Base-by-base conservation (phyloP, 2,797 vertebrate species). In the Crocodylus rhombifer region DNA sequence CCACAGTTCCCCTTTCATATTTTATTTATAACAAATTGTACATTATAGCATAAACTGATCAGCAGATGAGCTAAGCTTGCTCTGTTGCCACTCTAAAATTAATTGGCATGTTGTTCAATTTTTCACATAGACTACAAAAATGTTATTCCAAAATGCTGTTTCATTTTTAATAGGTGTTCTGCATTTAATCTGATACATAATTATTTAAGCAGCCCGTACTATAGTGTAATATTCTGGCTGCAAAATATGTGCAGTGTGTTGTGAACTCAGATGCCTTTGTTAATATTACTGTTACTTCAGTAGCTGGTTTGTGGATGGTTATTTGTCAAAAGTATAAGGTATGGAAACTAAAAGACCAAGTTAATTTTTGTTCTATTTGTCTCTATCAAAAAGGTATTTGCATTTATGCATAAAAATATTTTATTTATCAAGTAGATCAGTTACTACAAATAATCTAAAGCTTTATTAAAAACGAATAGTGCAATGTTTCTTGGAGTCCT, bases 381-480 rank as follows among this genome's bases (percentile, higher is more conserved):
- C 79, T 84, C 5, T 56, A 57, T 84, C 81, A 92, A 96, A 96
- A 91, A 77, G 63, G 56, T 62, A 11, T 80, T 91, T 91, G 51
- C n/a, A 91, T 78, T 94, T 82, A 28, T 61, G 60, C 74, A 91
- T 62, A 94, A 73, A 73, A 73, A 51, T 25, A 73, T 51, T 73
- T 73, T 23, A 51, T 14, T 71, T 73, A 18, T 67, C 65, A 25
- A 92, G 87, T 16, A 80, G 36, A 76, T 20, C 75, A 94, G 28
- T 51, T 91, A 56, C 10, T 77, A 91, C 6, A 82, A 79, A 87
- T 42, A 42, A 42, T 56, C n/a, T 78, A 2, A 90, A 89, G 16
- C n/a, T 74, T 91, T 74, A 75, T 83, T 88, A 89, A 77, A 84
- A 86, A 86, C 60, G 12, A 77, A 26, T 80, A 86, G 36, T 0